Base-by-base conservation (phyloP, 2,888 invertebrate species). In the Ochropleura leucogaster region DNA sequence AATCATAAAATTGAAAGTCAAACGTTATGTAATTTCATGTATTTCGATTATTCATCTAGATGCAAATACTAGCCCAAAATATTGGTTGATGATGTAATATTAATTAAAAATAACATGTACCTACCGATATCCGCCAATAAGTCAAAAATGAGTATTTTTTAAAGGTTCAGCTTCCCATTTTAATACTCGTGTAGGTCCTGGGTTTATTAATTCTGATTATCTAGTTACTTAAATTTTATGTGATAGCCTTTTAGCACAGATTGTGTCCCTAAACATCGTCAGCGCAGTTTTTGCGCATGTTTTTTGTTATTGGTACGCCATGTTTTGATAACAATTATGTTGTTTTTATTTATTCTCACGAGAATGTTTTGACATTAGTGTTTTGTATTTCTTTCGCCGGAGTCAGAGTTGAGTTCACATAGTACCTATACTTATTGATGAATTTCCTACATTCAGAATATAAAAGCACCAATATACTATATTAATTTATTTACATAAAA, bases 1-100 rank as follows among this genome's bases (percentile, higher is more conserved):
- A 74, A 65, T 71, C 40, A 49, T 60, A 69, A 75, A 69, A 71
- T 49, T 79, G 65, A 76, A 74, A 72, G 85, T 65, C 44, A 51
- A 64, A 71, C 18, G 51, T 79, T 83, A 80, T 63, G 62, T 80
- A 79, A 72, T 62, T 53, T 55, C 9, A 69, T 59, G 59, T 72
- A 60, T 77, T 70, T 70, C 18, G 42, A 70, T 77, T 71, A 79
- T 72, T 68, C 49, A 71, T 79, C 16, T 59, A 55, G 68, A 80
- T 80, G 83, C 72, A 72, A 79, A 80, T 79, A 51, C 3, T 83
- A 47, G 30, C 20, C 79, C 47, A 80, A 71, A 80, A 78, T 77
- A 70, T 67, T 67, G 42, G 49, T 67, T 14, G 44, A 59, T 83
- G 63, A 83, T 71, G 55, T 40, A 80, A 76, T 55, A 49, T 55